Percentiles rank a stretch among this genome's conserved stretches.
These are phyloP conservation scores for Vandiemenella viatica DNA, from an alignment of 2,888 invertebrate genomes.

Conservation along the genomic window DNA sequence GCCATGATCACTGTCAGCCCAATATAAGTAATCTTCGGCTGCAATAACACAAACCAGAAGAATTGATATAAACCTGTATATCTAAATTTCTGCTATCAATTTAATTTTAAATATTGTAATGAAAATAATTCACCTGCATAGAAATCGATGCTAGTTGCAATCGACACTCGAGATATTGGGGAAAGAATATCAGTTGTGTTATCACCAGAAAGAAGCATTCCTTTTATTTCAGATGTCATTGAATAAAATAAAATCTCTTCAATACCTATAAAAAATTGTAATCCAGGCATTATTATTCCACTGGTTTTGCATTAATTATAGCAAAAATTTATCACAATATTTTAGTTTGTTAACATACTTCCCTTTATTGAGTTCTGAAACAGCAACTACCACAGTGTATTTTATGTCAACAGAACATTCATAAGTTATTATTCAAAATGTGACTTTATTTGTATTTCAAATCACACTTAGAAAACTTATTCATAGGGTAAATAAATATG, in stretches of 20 bases:
- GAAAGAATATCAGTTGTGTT: slow-evolving; percentile 38
- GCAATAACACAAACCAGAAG: slow-evolving; percentile 12
- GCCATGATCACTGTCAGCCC: slow-evolving; percentile 68
- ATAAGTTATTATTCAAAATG: too few species aligned
- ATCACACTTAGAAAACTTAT: too few species aligned
- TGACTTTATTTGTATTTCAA: too few species aligned
- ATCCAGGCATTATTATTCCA: slow-evolving; percentile 5
- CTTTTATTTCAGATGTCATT: slow-evolving; percentile 59
- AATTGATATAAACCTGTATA: background rate
- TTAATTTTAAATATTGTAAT: too few species aligned
- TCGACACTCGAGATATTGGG: slow-evolving; percentile 56
- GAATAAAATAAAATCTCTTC: slow-evolving; percentile 64
- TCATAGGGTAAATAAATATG: too few species aligned
- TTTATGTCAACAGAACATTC: too few species aligned
- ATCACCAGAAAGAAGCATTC: slow-evolving; percentile 35
- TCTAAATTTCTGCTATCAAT: too few species aligned
- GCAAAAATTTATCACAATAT: slow-evolving; percentile 6
- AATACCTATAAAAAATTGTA: slow-evolving; percentile 33
- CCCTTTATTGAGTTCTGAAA: too few species aligned
- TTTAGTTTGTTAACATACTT: too few species aligned
- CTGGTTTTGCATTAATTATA: slow-evolving; percentile 17
- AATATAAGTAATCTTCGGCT: slow-evolving; percentile 51
- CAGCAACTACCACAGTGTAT: too few species aligned
- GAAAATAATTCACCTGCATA: slow-evolving; percentile 36
- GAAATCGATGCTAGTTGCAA: slow-evolving; percentile 62